Conservation (phyloP, 2,113 vertebrate species). For the Nothobranchius kuhntae region DNA sequence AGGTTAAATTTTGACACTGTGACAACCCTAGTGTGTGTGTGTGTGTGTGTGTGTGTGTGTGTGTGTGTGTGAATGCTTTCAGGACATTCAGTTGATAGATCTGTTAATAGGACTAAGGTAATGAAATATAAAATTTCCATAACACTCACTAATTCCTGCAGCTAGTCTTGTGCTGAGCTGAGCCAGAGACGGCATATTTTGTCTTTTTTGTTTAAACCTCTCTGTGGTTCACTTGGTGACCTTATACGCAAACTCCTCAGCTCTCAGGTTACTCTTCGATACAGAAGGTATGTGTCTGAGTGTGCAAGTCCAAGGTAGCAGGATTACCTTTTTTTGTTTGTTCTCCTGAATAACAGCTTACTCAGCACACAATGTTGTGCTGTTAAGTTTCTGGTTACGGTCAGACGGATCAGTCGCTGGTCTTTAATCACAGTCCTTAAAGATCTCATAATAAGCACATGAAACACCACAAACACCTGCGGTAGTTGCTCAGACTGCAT, state of each 20-base stretch:
- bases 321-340: constrained; percentile 14
- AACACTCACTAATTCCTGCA: too few relatives aligned
- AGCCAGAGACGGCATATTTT: too few relatives aligned
- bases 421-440: constrained; percentile 38
- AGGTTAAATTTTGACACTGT: too few relatives aligned
- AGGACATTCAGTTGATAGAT: too few relatives aligned
- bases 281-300: constrained; percentile 60
- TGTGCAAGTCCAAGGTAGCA: constrained; percentile 30
- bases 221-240: too few relatives aligned
- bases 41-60: too few relatives aligned
- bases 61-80: too few relatives aligned
- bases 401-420: constrained; percentile 29
- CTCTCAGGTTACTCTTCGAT: constrained; percentile 66
- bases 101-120: too few relatives aligned
- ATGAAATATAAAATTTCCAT: too few relatives aligned
- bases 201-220: too few relatives aligned
- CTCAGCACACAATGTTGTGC: constrained; percentile 24
- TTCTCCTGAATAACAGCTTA: constrained; percentile 20
- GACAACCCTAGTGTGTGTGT: too few relatives aligned
- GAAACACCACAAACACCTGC: constrained; percentile 16
- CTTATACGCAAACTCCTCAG: constrained; percentile 32
- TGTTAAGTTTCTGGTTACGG: constrained; percentile 28
- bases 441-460: constrained; percentile 26
- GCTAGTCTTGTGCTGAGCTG: too few relatives aligned
- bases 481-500: not conserved